Conservation (phyloP, 2,888 invertebrate species). For the Falcaria lacertinaria region DNA sequence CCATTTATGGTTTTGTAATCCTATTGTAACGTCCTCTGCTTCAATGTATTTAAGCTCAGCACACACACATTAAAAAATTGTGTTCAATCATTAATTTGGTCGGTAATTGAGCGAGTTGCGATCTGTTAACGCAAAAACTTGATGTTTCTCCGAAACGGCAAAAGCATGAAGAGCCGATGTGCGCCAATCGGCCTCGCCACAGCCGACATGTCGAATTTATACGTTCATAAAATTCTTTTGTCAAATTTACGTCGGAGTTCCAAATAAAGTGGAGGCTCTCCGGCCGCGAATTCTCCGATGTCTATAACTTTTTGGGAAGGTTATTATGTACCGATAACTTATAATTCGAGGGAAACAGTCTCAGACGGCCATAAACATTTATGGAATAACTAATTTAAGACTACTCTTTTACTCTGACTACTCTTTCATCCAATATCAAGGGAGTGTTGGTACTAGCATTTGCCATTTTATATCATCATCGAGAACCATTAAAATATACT, state of each 20-base stretch:
- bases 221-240: slow-evolving; percentile 77
- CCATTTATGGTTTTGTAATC: slow-evolving; percentile 73
- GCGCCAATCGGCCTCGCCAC: slow-evolving; percentile 54
- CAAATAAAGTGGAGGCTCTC: slow-evolving; percentile 50
- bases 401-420: too few relatives aligned
- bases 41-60: slow-evolving; percentile 21
- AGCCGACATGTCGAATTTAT: slow-evolving; percentile 63
- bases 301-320: slow-evolving; percentile 53
- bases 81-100: slow-evolving; percentile 76
- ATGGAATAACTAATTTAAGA: neutral
- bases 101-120: slow-evolving; percentile 72
- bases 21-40: slow-evolving; percentile 60
- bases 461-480: too few relatives aligned
- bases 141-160: slow-evolving; percentile 61
- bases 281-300: slow-evolving; percentile 63
- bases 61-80: slow-evolving; percentile 53
- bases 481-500: too few relatives aligned
- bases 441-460: too few relatives aligned
- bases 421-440: too few relatives aligned
- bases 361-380: neutral
- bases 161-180: slow-evolving; percentile 41
- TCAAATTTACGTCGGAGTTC: slow-evolving; percentile 72
- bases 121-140: slow-evolving; percentile 57
- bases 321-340: slow-evolving; percentile 50
- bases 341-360: neutral